Evolutionary conservation across 1,140 invertebrate species (phyloP).

Genomic region (Aphelenchoides besseyi): DNA sequence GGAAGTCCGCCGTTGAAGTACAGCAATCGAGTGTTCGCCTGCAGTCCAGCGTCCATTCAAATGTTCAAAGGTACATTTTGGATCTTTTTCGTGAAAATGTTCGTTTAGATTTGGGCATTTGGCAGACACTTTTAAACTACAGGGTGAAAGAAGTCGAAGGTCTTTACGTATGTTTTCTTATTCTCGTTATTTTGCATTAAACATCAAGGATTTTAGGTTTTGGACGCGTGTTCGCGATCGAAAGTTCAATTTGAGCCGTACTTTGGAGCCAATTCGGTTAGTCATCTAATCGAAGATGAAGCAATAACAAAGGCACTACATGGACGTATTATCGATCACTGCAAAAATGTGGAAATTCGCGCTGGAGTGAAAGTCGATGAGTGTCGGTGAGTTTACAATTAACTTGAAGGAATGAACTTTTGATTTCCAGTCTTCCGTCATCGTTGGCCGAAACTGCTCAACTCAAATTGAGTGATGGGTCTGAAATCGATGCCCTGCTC

Average conservation of each 20-base stretch:
- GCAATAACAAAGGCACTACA: slow-evolving; percentile 36
- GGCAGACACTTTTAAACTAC: slow-evolving; percentile 37
- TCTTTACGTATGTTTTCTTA: slow-evolving; percentile 33
- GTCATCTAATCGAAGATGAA: slow-evolving; percentile 46
- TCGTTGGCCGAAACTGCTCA: slow-evolving; percentile 54
- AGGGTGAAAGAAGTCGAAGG: slow-evolving; percentile 39
- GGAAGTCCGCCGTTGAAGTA: slow-evolving; percentile 20
- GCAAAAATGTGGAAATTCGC: slow-evolving; percentile 37
- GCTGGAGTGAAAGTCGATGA: slow-evolving; percentile 33
- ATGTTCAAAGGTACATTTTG: slow-evolving; percentile 48
- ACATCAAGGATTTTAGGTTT: slow-evolving; percentile 19
- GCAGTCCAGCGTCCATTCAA: slow-evolving; percentile 39
- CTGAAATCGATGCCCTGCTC: slow-evolving; percentile 64
- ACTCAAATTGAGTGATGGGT: slow-evolving; percentile 63
- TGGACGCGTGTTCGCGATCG: slow-evolving; percentile 42
- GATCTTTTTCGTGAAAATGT: neutral
- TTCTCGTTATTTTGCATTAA: slow-evolving; percentile 9
- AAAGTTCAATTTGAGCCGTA: slow-evolving; percentile 41
- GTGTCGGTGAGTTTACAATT: slow-evolving; percentile 43
- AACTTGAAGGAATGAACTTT: neutral
- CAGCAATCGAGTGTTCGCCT: slow-evolving; percentile 49
- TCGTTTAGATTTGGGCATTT: slow-evolving; percentile 43
- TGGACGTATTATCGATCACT: slow-evolving; percentile 33
- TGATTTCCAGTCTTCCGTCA: slow-evolving; percentile 47
- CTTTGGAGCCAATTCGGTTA: slow-evolving; percentile 23